Percentiles rank a stretch among this genome's conserved stretches.
phyloP scores from a whole-genome alignment of 2,888 invertebrate genomes.

The Rhorus exstirpatorius region DNA sequence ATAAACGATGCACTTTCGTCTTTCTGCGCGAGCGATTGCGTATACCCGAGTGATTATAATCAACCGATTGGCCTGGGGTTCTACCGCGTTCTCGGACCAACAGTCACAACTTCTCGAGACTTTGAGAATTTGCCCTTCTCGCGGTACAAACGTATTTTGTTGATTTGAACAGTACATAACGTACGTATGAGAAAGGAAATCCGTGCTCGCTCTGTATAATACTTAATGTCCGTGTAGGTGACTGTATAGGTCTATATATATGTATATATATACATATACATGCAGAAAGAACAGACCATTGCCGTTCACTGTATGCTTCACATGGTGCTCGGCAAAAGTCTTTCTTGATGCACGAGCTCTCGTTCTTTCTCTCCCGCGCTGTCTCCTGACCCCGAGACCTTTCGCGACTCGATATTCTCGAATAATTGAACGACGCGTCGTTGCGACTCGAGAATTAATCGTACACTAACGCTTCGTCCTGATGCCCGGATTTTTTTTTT shows the following conservation, averaged over 20 bases:
- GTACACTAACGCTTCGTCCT: slow-evolving; percentile 25
- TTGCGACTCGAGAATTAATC: slow-evolving; percentile 52
- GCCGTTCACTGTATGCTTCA: slow-evolving; percentile 35
- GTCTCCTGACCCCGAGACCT: slow-evolving; percentile 66
- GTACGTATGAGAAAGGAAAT: slow-evolving; percentile 59
- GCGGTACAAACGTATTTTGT: slow-evolving; percentile 26
- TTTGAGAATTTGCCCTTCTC: slow-evolving; percentile 48
- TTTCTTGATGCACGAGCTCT: slow-evolving; percentile 35
- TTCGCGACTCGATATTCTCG: slow-evolving; percentile 68
- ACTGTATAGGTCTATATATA: slow-evolving; percentile 14
- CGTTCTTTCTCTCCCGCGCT: slow-evolving; percentile 36
- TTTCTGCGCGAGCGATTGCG: slow-evolving; percentile 63
- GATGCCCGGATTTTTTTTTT: slow-evolving; percentile 6
- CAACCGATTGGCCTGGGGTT: slow-evolving; percentile 49
- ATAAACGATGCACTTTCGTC: slow-evolving; percentile 55
- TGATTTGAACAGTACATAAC: slow-evolving; percentile 20
- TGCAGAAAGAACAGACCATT: slow-evolving; percentile 39
- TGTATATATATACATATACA: slow-evolving; percentile 29
- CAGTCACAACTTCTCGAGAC: slow-evolving; percentile 20
- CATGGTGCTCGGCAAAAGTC: slow-evolving; percentile 35
- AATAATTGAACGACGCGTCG: slow-evolving; percentile 67
- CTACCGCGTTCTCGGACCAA: not conserved
- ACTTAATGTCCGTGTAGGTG: slow-evolving; percentile 31
- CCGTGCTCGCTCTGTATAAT: slow-evolving; percentile 43
- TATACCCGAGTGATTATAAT: slow-evolving; percentile 77